Percentiles rank a stretch among this genome's conserved stretches.
Evolutionary conservation across 2,113 vertebrate genomes (phyloP).

Genomic region (Colius striatus): DNA sequence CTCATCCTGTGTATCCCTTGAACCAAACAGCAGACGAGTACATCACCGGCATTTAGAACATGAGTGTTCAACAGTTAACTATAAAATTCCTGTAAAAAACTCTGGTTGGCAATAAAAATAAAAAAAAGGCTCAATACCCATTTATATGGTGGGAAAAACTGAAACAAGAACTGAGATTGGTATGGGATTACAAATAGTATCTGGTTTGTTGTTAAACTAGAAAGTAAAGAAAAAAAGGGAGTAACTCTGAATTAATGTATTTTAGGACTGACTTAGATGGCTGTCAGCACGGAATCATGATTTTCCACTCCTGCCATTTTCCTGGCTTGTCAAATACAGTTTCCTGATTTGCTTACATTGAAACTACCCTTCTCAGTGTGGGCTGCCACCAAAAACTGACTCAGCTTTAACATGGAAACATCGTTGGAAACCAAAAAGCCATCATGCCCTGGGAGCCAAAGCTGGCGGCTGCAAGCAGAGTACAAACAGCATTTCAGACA

Average conservation of each 20-base stretch:
- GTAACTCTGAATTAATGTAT: background rate
- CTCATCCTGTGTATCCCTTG: no score
- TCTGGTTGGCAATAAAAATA: background rate
- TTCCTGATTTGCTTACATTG: background rate
- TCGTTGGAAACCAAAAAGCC: background rate
- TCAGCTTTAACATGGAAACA: background rate
- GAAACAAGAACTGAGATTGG: background rate
- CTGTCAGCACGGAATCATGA: rapidly evolving
- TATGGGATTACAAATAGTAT: background rate
- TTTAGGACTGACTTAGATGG: background rate
- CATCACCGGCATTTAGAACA: background rate
- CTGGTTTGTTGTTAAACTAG: background rate
- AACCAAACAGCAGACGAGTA: background rate
- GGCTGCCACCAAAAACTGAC: background rate
- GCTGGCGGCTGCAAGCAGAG: background rate
- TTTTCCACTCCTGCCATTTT: background rate
- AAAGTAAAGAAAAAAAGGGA: background rate
- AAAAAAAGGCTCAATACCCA: background rate
- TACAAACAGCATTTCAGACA: background rate
- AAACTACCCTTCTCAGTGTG: background rate
- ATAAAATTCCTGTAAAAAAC: background rate
- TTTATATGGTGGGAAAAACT: background rate
- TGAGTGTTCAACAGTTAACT: background rate
- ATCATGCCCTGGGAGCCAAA: background rate
- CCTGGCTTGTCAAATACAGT: background rate